Conservation (phyloP, 1,140 invertebrate species). For the Sinonovacula constricta region DNA sequence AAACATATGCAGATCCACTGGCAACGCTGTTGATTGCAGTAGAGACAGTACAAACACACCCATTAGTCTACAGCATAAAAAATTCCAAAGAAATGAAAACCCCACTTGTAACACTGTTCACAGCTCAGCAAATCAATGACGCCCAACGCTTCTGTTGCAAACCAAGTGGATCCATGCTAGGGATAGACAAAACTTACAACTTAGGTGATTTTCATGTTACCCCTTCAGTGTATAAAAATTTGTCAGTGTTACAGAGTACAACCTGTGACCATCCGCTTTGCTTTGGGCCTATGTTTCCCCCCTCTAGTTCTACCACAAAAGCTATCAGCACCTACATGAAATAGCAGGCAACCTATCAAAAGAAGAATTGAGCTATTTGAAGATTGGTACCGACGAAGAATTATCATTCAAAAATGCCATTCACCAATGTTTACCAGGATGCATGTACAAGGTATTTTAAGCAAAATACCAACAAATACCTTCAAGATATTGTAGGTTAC, state of each 20-base stretch:
- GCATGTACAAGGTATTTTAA: constrained; percentile 14
- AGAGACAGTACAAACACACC: constrained; percentile 10
- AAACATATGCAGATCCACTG: neutral
- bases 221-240: constrained; percentile 2
- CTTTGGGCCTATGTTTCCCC: constrained; percentile 10
- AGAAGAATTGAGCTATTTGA: neutral
- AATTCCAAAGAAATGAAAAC: neutral
- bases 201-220: constrained; percentile 24
- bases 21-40: neutral
- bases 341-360: neutral
- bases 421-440: neutral
- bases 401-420: neutral
- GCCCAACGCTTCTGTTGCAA: constrained; percentile 12
- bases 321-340: neutral
- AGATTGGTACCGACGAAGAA: constrained; percentile 12
- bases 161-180: neutral
- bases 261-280: neutral
- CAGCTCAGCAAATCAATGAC: constrained; percentile 14
- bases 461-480: neutral
- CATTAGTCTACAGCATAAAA: constrained; percentile 19
- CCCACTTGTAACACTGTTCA: constrained; percentile 13
- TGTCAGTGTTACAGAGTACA: neutral
- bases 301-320: constrained; percentile 5
- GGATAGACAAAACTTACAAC: constrained; percentile 18
- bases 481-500: neutral